These are phyloP conservation scores for Sympetrum striolatum DNA, from an alignment of 2,888 invertebrate species.

Conservation along the genomic window DNA sequence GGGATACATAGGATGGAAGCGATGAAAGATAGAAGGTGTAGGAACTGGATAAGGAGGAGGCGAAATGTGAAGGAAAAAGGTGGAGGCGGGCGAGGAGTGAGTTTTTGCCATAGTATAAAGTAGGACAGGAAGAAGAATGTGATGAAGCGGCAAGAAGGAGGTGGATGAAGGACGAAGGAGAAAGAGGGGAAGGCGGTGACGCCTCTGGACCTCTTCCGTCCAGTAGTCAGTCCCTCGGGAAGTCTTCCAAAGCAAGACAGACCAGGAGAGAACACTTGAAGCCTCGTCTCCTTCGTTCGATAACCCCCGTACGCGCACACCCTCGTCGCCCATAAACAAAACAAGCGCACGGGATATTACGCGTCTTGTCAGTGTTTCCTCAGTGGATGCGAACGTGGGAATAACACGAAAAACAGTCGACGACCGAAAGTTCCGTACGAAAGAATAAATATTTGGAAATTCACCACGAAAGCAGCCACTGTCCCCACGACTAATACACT, in stretches of 20 bases:
- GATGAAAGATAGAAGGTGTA: no score
- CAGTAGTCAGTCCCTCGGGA: slow-evolving; percentile 19
- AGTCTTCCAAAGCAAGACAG: neutral
- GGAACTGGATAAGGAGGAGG: no score
- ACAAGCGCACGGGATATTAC: neutral
- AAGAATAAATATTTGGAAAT: no score
- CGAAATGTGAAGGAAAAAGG: no score
- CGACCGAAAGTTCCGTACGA: no score
- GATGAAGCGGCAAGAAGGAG: neutral
- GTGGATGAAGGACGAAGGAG: neutral
- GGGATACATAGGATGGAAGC: no score
- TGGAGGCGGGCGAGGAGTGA: neutral
- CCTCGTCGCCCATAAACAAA: neutral
- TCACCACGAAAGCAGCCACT: no score
- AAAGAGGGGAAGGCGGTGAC: neutral
- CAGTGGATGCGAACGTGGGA: no score
- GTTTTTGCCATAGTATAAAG: neutral
- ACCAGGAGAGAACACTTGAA: neutral
- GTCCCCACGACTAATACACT: no score
- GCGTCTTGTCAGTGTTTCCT: neutral
- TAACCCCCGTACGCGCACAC: neutral
- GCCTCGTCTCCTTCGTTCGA: neutral
- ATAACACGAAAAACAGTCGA: no score
- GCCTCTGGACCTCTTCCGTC: neutral
- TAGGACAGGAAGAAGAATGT: neutral